Base-by-base conservation (phyloP, 2,113 vertebrate genomes). In the Sander vitreus region DNA sequence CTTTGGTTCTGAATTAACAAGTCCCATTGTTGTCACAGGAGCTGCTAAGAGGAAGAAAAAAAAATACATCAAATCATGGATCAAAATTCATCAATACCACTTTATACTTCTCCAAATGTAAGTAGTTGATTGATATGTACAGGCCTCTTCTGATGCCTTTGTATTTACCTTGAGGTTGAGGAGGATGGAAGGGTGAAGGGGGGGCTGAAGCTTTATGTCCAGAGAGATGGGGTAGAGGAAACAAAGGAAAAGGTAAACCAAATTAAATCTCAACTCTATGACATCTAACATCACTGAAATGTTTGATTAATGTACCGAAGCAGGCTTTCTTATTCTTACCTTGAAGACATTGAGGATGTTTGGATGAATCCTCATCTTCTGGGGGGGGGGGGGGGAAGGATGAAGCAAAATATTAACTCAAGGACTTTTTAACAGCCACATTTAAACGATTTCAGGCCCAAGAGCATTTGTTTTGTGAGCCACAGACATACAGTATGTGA, bases 1-100 rank as follows among this genome's bases (percentile, higher is more conserved):
- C 85, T 93, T 89, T 65, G 94, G 94, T 53, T 93, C 88, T 53
- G 83, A 84, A 55, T 87, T 85, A 25, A 69, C 54, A 27, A 47
- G 62, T 45, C 19, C 81, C 6, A 39, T 18, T 21, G 78, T 57
- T 72, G 76, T 36, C n/a, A 30, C 45, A 66, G 59, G 45, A 55
- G 58, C n/a, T 51, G 51, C 90, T 90, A 21, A 51, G 27, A 0
- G 8, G 3, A 57, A 25, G 57, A 74, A 51, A 43, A 67, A 3
- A 2, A 36, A 60, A 64, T 3, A 23, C 12, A 55, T 47, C 6
- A 57, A 76, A 72, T 33, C n/a, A 30, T 14, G 9, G 13, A 59
- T 45, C 9, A 70, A 39, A 72, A 13, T 3, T 13, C 1, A 6
- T 58, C 5, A 6, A 30, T 54, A 1, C 0, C 2, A 18, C 3